Percentiles rank a stretch among this genome's conserved stretches.
phyloP scores from a whole-genome alignment of 2,113 vertebrate genomes.

The Galbula dea region DNA sequence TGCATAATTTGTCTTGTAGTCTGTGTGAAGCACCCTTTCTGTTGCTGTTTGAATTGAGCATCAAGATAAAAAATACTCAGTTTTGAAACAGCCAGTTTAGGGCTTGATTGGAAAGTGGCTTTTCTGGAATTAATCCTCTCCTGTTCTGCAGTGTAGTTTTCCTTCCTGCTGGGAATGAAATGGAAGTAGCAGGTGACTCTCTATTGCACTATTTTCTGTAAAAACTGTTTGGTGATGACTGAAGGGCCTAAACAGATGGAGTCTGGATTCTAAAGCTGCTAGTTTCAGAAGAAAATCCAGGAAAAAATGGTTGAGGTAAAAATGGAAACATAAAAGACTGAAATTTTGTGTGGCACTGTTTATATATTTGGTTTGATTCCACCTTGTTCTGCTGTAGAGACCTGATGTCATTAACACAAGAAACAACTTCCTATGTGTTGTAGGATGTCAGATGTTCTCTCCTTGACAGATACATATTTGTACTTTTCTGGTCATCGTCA shows the following conservation, averaged over 20 bases:
- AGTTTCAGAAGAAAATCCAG: not conserved
- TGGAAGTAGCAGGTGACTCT: constrained; percentile 1
- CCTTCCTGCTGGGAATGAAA: constrained; percentile 15
- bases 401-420: not conserved
- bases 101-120: not conserved
- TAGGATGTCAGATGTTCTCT: not conserved
- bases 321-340: not conserved
- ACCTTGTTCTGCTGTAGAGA: not conserved
- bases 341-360: not conserved
- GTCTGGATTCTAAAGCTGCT: not conserved
- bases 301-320: not conserved
- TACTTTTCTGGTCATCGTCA: not conserved
- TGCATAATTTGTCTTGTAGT: not conserved
- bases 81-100: not conserved
- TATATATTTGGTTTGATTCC: not conserved
- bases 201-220: not conserved
- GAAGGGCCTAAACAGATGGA: not conserved
- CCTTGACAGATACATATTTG: not conserved
- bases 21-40: not conserved
- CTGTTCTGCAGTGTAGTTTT: not conserved
- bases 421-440: not conserved
- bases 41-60: not conserved
- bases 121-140: not conserved
- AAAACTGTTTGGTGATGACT: not conserved
- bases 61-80: not conserved